phyloP scores from a whole-genome alignment of 2,113 vertebrate genomes.

The Erinaceus europaeus region DNA sequence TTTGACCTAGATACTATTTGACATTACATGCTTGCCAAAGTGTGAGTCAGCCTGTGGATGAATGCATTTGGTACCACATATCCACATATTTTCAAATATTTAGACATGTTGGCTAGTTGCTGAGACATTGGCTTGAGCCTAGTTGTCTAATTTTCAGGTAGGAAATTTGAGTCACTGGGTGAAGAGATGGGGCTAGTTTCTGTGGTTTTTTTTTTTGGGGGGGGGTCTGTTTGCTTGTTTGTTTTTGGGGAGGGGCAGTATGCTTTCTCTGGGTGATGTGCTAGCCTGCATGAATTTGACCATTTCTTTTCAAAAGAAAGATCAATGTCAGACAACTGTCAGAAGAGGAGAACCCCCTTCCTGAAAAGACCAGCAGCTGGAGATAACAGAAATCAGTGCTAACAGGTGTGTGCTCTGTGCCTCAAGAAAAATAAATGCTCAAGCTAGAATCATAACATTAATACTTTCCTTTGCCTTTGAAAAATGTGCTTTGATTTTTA shows the following conservation, averaged over 20 bases:
- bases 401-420: neutral
- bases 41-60: conserved; percentile 45
- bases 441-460: neutral
- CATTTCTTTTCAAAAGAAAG: neutral
- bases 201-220: neutral
- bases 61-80: neutral
- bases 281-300: neutral
- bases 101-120: conserved; percentile 46
- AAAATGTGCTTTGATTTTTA: neutral
- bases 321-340: too few species aligned
- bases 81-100: conserved; percentile 23
- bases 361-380: neutral
- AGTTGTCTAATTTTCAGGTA: conserved; percentile 42
- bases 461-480: neutral
- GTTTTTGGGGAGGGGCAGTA: neutral
- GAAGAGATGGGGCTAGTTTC: neutral
- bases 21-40: conserved; percentile 49
- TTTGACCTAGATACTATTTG: conserved; percentile 59
- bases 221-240: neutral
- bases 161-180: conserved; percentile 35
- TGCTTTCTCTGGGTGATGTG: neutral
- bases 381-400: neutral
- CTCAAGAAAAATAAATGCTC: neutral
- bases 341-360: neutral
- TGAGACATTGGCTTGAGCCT: conserved; percentile 32